Evolutionary conservation across 1,140 invertebrate genomes (phyloP), one percentile per base, ranked within the genome.

Genomic region (Solen grandis): DNA sequence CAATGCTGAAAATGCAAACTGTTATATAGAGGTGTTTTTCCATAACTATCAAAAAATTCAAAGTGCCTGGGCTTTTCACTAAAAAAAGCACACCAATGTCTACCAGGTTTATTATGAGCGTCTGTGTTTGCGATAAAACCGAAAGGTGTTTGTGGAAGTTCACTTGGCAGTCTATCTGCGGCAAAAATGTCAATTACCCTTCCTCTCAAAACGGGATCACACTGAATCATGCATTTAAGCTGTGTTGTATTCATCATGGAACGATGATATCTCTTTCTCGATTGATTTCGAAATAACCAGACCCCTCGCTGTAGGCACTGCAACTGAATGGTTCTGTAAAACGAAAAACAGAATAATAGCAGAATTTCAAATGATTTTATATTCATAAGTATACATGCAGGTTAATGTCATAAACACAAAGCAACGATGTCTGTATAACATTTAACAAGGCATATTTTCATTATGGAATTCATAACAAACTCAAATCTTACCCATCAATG

Each of bases 101-200:
- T 46, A 27, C 57, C 57, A 22, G 22, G 36, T 52, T 75, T 46
- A 0, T 31, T 31, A 33, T 63, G 41, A 50, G 52, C 59, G 59
- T 75, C 72, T 2, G 38, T 75, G n/a, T 63, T 63, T 0, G 72
- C 72, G 27, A 75, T 75, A 75, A 75, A 63, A 19, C 59, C 72
- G 46, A 27, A 74, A 2, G 70, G 72, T 14, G 60, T 19, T 31
- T n/a, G 2, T 33, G 72, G 38, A 31, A 75, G 41, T 46, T 25
- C 27, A n/a, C 13, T 31, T 2, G 57, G 57, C 33, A 75, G 60
- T 62, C 33, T 52, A 33, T 75, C 72, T 16, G 72, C 72, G 33
- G 72, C 38, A 52, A 63, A 75, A 63, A 75, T 59, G 0, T 59
- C 72, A 31, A 63, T 52, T 8, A 63, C 38, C 33, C 60, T 25